These are phyloP conservation scores for Cerastoderma edule DNA, from an alignment of 2,888 invertebrate genomes.

Conservation along the genomic window DNA sequence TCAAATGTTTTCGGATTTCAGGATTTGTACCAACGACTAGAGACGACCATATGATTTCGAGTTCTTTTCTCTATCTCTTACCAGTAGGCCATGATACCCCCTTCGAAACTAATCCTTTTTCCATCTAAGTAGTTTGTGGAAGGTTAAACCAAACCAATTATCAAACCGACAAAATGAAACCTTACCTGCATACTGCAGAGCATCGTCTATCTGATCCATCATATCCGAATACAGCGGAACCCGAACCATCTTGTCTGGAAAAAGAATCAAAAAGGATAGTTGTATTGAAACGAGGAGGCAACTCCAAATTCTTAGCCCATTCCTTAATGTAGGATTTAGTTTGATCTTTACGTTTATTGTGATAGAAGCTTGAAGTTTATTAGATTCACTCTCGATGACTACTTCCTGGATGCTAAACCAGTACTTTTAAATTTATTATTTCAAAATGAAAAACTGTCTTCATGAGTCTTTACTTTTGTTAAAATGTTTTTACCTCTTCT, in stretches of 20 bases:
- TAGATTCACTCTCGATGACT: too few relatives aligned
- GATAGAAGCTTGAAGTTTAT: too few relatives aligned
- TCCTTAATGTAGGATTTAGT: too few relatives aligned
- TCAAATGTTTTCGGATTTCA: too few relatives aligned
- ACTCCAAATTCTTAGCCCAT: too few relatives aligned
- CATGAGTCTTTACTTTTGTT: too few relatives aligned
- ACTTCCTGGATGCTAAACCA: too few relatives aligned
- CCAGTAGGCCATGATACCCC: neutral
- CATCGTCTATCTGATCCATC: slow-evolving; percentile 8
- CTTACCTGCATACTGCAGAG: slow-evolving; percentile 15
- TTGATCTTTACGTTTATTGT: too few relatives aligned
- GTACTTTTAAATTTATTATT: too few relatives aligned
- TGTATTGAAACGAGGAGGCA: too few relatives aligned
- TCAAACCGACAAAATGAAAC: neutral
- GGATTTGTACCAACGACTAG: neutral
- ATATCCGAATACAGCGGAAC: slow-evolving; percentile 2
- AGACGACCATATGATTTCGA: neutral
- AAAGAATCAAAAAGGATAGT: neutral
- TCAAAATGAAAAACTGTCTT: too few relatives aligned
- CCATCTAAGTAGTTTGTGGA: neutral
- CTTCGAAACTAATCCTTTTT: neutral
- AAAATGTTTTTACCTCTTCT: too few relatives aligned
- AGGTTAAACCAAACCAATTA: neutral
- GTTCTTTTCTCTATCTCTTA: neutral
- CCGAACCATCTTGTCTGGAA: neutral